Base-by-base conservation (phyloP, 2,888 invertebrate species). In the Lochmaea crataegi region DNA sequence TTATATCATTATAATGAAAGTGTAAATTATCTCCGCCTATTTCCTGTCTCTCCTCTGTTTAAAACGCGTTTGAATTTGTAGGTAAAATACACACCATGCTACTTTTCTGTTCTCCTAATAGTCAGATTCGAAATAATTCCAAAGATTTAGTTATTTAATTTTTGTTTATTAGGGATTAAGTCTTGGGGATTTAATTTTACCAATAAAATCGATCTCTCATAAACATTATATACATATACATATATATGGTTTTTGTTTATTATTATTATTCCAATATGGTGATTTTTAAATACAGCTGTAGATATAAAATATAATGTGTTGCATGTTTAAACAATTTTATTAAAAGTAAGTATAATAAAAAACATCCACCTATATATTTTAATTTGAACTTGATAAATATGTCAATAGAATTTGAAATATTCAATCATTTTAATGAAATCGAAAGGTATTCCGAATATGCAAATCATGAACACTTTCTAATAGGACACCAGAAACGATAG, bases 381-480 rank as follows among this genome's bases (percentile, higher is more conserved):
- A 67, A 45, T 48, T 18, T 32, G 1, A 16, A 65, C 38, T 51
- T 16, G 7, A 18, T 56, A 56, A 18, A 41, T 61, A 41, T 38
- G 41, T 61, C 7, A 32, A 26, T 58, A 26, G 26, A 58, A 56
- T 18, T 64, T 45, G 10, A 41, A 65, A 18, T 32, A 53, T n/a
- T 65, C 65, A 65, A 56, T 65, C 66, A 66, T 66, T 67, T 67
- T 45, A 58, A 68, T 51, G 18, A 64, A 70, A 57, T 70, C 32
- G 45, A 63, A 70, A 68, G 71, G 72, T 72, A 74, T 76, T 75
- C 76, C 16, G 73, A 76, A 77, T 82, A 82, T 82, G 83, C 82
- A 83, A 83, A 83, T 83, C 80, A 81, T 80, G 82, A 83, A 80
- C 80, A 78, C 76, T 77, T 80, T 77, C 51, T 69, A 83, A 18